Base-by-base conservation (phyloP, 2,888 invertebrate species). In the Anodontia alba region DNA sequence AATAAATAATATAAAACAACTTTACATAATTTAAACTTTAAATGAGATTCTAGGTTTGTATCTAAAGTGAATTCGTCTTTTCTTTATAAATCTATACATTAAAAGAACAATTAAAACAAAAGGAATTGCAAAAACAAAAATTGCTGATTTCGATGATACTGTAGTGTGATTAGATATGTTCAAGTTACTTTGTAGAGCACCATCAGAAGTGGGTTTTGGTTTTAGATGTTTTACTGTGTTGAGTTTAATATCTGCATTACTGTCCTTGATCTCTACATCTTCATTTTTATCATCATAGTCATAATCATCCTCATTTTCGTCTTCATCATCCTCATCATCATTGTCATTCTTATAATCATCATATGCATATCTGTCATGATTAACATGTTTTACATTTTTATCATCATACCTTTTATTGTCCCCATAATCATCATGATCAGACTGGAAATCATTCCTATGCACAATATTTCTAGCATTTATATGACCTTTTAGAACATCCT, bases 41-140 rank as follows among this genome's bases (percentile, higher is more conserved):
- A 42, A 26, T 20, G 46, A 43, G n/a, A 43, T 43, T 43, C 69
- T 82, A 43, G 76, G 78, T 36, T 73, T 66, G 26, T 80, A 88
- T 43, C 89, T 80, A 23, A 92, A 88, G 68, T 90, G 88, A 29
- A 92, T 85, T 75, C 90, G 79, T 66, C 92, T 80, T 70, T 88
- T 90, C 66, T 87, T 88, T 66, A 92, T 88, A 87, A 92, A 91
- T 76, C 89, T 88, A 79, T 90, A 92, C 78, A 90, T 85, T 66
- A 92, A 81, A 49, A 92, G 78, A 49, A 92, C 76, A 66, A 90
- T 75, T 38, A 90, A 78, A 70, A 89, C 71, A 54, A 89, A 82
- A 68, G 87, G 88, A 29, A 87, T 76, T 12, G 83, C 80, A 26
- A 90, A 80, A n/a, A 91, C 72, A 38, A 91, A 70, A 29, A 68